phyloP scores from a whole-genome alignment of 2,797 vertebrate species.

The Rhodeus uyekii region DNA sequence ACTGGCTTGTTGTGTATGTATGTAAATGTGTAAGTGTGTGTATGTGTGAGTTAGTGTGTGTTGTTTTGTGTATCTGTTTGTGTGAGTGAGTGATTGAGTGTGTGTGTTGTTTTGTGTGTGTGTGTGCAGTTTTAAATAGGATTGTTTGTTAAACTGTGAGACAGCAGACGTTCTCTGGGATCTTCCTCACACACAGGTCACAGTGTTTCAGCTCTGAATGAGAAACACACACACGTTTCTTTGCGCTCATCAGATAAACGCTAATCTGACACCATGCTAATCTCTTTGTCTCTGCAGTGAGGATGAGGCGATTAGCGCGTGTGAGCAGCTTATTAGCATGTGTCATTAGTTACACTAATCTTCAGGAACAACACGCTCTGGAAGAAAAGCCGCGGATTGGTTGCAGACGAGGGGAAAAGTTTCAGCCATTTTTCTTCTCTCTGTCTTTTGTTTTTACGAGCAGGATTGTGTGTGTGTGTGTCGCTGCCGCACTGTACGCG shows the following conservation, averaged over 20 bases:
- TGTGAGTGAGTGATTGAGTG: not conserved
- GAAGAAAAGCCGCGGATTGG: conserved; percentile 50
- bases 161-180: conserved; percentile 12
- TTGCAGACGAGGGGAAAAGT: conserved; percentile 2
- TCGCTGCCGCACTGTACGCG: conserved; percentile 56
- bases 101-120: not conserved
- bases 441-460: conserved; percentile 22
- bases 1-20: not conserved
- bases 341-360: conserved; percentile 61
- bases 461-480: conserved; percentile 48
- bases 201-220: conserved; percentile 11
- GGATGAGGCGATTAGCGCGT: conserved; percentile 54
- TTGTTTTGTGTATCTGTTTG: too few relatives aligned
- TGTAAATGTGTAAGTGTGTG: not conserved
- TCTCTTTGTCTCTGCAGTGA: conserved; percentile 64
- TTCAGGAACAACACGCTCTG: conserved; percentile 3
- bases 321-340: conserved; percentile 53
- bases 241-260: conserved; percentile 43
- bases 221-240: not conserved
- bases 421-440: conserved; percentile 64
- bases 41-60: not conserved
- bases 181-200: conserved; percentile 16
- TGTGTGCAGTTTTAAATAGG: not conserved
- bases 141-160: not conserved
- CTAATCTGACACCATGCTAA: conserved; percentile 53